A percentile compares a stretch with the other conserved stretches of the same genome.
These are phyloP conservation scores for Drosophila hawaiiensis DNA, from an alignment of 2,888 invertebrate species.

Conservation along the genomic window DNA sequence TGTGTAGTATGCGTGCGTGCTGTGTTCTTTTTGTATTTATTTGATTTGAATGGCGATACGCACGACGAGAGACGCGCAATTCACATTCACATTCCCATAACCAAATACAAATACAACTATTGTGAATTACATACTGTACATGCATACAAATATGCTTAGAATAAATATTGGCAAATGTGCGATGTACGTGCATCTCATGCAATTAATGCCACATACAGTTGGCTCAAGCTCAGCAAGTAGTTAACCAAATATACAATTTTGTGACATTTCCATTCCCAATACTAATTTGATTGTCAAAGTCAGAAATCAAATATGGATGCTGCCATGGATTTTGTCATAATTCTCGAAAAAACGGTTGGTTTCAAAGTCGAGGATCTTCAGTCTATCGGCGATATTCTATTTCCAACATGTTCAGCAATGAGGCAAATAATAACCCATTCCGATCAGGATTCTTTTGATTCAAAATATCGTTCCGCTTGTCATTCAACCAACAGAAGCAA, in stretches of 20 bases:
- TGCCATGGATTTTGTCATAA: not conserved
- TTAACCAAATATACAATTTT: not conserved
- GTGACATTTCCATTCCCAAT: not conserved
- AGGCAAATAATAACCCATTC: not conserved
- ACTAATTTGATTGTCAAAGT: not conserved
- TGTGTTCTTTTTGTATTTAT: conserved; percentile 1
- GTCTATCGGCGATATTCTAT: not conserved
- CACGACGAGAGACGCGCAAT: conserved; percentile 25
- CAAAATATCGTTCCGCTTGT: not conserved
- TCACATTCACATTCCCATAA: conserved; percentile 17
- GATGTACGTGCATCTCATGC: not conserved
- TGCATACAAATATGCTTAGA: not conserved
- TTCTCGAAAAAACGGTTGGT: not conserved
- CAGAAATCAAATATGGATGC: not conserved
- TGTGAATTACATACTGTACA: conserved; percentile 7
- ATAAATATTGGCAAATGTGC: not conserved
- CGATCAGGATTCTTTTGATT: not conserved
- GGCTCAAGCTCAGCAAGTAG: not conserved
- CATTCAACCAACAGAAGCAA: not conserved
- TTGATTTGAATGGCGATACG: conserved; percentile 17
- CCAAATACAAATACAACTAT: conserved; percentile 13
- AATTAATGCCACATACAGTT: not conserved
- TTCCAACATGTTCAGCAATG: not conserved
- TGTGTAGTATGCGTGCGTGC: not conserved
- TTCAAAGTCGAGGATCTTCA: not conserved